These are phyloP conservation scores for Cladopsammia gracilis DNA, from an alignment of 64 coral and sea anemone species.

Conservation along the genomic window DNA sequence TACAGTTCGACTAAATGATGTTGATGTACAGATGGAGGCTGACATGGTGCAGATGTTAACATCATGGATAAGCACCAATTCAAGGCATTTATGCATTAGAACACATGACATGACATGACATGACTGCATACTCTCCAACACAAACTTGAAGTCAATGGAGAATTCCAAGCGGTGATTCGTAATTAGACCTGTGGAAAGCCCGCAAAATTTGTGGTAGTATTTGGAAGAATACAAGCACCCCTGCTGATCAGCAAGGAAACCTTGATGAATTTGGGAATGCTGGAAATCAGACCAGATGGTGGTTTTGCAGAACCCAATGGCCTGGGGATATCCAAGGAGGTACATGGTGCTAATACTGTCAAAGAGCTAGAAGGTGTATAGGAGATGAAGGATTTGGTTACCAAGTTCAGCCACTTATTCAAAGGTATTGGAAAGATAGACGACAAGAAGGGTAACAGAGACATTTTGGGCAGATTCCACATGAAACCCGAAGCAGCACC, in stretches of 20 bases:
- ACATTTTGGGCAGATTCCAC: slow-evolving; percentile 15
- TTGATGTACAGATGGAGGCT: slow-evolving; percentile 54
- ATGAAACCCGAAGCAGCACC: slow-evolving; percentile 47
- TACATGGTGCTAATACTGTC: background rate
- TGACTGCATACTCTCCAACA: slow-evolving; percentile 60
- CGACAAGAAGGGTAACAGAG: background rate
- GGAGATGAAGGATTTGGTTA: background rate
- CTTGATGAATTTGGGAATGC: slow-evolving; percentile 58
- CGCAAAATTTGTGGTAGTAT: slow-evolving; percentile 51
- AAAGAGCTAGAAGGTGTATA: background rate
- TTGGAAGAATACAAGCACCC: slow-evolving; percentile 57
- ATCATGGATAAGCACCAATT: slow-evolving; percentile 79
- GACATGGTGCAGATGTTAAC: slow-evolving; percentile 72
- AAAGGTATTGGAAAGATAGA: slow-evolving; percentile 36
- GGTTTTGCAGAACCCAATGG: slow-evolving; percentile 42
- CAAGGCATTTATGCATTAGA: slow-evolving; percentile 38
- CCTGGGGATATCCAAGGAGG: background rate
- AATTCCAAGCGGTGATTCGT: slow-evolving; percentile 39
- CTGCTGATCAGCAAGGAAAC: slow-evolving; percentile 71
- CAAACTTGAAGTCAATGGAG: slow-evolving; percentile 64
- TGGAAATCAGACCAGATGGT: slow-evolving; percentile 77
- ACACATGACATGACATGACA: background rate
- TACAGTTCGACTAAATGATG: slow-evolving; percentile 19
- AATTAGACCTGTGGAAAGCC: slow-evolving; percentile 52
- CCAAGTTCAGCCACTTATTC: slow-evolving; percentile 8